Evolutionary conservation across 2,888 invertebrate genomes (phyloP), one percentile per base, ranked within the genome.

Genomic region (Clitarchus hookeri): DNA sequence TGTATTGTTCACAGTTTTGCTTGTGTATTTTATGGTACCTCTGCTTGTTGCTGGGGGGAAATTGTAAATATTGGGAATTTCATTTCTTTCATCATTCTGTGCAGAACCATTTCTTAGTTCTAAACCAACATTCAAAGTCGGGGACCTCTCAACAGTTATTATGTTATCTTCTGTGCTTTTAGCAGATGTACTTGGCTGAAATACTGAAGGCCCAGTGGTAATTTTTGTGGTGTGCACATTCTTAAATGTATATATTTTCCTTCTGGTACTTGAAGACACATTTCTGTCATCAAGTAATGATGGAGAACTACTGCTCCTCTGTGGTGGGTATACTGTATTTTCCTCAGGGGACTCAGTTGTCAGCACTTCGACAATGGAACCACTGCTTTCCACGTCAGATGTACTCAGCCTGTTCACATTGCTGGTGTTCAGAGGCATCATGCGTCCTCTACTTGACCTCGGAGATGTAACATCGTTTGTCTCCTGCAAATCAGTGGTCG

Each of bases 31-130:
- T 82, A 82, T 82, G 27, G 82, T 36, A 27, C 36, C 36, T 44
- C 82, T 26, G 82, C 44, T 82, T 27, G 82, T 36, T 36, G 23
- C 6, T 27, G 16, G 16, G 9, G 44, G 36, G 23, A 44, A 23
- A 44, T 4, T 82, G 82, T 82, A 82, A 27, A 6, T 44, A 12
- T 82, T 82, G 16, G 82, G n/a, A 27, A 82, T 82, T 2, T 82
- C 82, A 82, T 82, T 82, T 19, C 82, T 44, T 82, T 82, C 82
- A 8, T 82, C n/a, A 44, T 82, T 82, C 44, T 9, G 65, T 65
- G 65, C n/a, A 65, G 65, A 65, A 19, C 8, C 23, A 65, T 65
- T 65, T 23, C 13, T n/a, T n/a, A n/a, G 65, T n/a, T n/a, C 65
- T n/a, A 23, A 65, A 65, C n/a, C 65, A 23, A 6, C 65, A n/a